Evolutionary conservation across 37 sponge, comb jelly and placozoan species (phyloP), one percentile per base, ranked within the genome.

Genomic region (Tethya wilhelma): DNA sequence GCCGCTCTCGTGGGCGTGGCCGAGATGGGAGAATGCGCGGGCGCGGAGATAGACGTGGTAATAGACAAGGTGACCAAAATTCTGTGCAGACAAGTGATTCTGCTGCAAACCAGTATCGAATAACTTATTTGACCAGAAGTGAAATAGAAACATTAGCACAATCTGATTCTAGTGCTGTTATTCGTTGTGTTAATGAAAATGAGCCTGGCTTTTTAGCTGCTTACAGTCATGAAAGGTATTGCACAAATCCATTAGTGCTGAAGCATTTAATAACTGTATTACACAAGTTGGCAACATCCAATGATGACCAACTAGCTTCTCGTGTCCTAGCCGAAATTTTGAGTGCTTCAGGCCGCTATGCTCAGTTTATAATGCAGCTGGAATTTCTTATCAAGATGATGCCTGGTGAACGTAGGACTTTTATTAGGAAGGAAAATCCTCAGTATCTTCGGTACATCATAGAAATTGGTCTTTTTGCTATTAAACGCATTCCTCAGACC

Each of bases 211-310:
- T 84, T 43, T 68, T 84, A 44, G 56, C 36, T 26, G 67, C 75
- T 57, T 84, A 38, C 56, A 41, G 55, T 6, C 56, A 68, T 36
- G 0, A 29, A 11, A 30, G 26, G 22, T 57, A 49, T 40, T 74
- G 67, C 19, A 60, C 31, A 22, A 25, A 77, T 34, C 71, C 86
- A 19, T 20, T 55, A 1, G 20, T 43, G 22, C 44, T 85, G 64
- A 85, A 85, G 37, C 56, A 60, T 3, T 31, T 85, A 40, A 78
- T 85, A n/a, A 70, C 59, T 40, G 33, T 85, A 33, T 11, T 85
- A 17, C 64, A 78, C 37, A 38, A 28, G 62, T 72, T 85, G 20
- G 63, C 63, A 37, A 77, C 34, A 23, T 45, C 55, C 44, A 23
- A 38, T 23, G 71, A 77, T 19, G 33, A 44, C 25, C 30, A 30